Conservation (phyloP, 2,113 vertebrate genomes). For the Nothobranchius furzeri region DNA sequence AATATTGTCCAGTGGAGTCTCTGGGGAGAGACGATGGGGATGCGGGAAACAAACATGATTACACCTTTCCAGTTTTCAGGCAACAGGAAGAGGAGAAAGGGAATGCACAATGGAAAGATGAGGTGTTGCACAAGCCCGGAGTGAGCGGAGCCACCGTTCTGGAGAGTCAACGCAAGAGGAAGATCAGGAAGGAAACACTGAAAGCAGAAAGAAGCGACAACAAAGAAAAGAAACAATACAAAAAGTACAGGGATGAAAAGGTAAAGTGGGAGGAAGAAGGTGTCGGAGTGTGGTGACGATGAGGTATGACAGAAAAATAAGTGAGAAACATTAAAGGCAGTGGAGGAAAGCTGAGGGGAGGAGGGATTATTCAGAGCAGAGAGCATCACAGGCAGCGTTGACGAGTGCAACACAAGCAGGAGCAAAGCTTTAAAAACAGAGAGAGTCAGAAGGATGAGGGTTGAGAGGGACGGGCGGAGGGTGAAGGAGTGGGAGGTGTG, state of each 20-base stretch:
- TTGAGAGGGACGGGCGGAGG: constrained; percentile 17
- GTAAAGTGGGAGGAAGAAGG: constrained; percentile 35
- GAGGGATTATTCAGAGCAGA: constrained; percentile 40
- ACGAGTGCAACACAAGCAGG: constrained; percentile 12
- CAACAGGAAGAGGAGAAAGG: constrained; percentile 55
- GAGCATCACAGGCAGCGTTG: constrained; percentile 35
- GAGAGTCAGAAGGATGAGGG: constrained; percentile 5
- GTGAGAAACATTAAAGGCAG: constrained; percentile 22
- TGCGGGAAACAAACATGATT: constrained; percentile 74
- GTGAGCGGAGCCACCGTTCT: constrained; percentile 46
- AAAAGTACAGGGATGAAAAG: constrained; percentile 26
- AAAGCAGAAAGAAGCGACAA: constrained; percentile 10
- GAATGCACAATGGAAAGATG: constrained; percentile 24
- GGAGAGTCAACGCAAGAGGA: constrained; percentile 39
- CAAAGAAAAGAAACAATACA: constrained; percentile 27
- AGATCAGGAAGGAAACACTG: constrained; percentile 29
- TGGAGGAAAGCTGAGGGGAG: constrained; percentile 24
- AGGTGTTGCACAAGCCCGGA: constrained; percentile 56
- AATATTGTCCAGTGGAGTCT: constrained; percentile 64
- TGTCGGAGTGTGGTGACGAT: constrained; percentile 47
- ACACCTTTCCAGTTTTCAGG: constrained; percentile 65
- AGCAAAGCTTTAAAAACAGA: constrained; percentile 12
- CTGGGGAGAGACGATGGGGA: constrained; percentile 63
- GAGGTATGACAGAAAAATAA: constrained; percentile 46
- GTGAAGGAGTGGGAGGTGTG: constrained; percentile 59